phyloP scores from a whole-genome alignment of 2,888 invertebrate species.

The Oeneis ivallda region DNA sequence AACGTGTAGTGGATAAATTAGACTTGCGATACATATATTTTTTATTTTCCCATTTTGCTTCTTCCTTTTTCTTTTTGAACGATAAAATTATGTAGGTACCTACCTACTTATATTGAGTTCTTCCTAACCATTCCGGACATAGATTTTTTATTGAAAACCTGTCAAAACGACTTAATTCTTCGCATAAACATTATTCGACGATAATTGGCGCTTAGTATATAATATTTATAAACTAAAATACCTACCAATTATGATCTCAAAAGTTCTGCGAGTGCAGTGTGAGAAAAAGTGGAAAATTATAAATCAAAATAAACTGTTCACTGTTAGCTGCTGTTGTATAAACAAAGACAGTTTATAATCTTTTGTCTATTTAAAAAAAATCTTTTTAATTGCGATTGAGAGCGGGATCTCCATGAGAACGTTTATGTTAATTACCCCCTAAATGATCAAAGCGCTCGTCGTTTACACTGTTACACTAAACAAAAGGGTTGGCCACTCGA shows the following conservation, averaged over 20 bases:
- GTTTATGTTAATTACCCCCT: slow-evolving; percentile 74
- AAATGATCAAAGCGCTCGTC: slow-evolving; percentile 71
- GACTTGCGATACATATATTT: not conserved
- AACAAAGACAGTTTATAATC: slow-evolving; percentile 53
- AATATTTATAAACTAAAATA: too few relatives aligned
- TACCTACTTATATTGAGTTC: too few relatives aligned
- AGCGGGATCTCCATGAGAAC: slow-evolving; percentile 63
- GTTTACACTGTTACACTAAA: slow-evolving; percentile 54
- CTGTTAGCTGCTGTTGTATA: too few relatives aligned
- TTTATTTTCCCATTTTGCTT: not conserved
- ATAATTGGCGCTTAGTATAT: too few relatives aligned
- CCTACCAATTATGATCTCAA: too few relatives aligned
- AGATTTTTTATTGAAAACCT: too few relatives aligned
- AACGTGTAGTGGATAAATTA: not conserved
- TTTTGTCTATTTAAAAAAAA: slow-evolving; percentile 55
- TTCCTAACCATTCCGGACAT: too few relatives aligned
- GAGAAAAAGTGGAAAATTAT: slow-evolving; percentile 4
- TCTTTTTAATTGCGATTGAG: slow-evolving; percentile 68
- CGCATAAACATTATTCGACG: too few relatives aligned
- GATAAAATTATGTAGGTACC: too few relatives aligned
- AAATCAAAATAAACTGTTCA: slow-evolving; percentile 15
- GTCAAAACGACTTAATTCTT: too few relatives aligned
- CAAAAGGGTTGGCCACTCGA: slow-evolving; percentile 68
- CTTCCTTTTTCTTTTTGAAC: not conserved
- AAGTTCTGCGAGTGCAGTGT: not conserved